Conservation (phyloP, 2,113 vertebrate species). For the Rhinolophus sinicus region DNA sequence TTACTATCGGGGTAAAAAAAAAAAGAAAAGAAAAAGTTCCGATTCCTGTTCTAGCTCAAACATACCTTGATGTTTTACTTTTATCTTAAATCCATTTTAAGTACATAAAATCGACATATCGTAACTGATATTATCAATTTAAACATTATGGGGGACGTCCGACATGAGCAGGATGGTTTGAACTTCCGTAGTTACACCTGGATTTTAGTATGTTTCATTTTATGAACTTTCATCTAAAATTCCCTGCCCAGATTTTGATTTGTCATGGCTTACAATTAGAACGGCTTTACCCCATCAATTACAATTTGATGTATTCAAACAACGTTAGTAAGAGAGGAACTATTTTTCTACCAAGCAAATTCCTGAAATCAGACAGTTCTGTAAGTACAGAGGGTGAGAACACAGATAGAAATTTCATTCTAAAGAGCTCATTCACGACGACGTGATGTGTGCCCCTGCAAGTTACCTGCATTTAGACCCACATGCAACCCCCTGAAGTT, state of each 20-base stretch:
- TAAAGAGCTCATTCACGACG: neutral
- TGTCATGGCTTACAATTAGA: neutral
- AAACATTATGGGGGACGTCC: neutral
- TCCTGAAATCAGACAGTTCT: neutral
- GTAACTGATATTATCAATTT: neutral
- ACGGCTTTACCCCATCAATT: neutral
- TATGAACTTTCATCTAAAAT: neutral
- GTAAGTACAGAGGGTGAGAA: neutral
- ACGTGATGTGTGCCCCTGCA: neutral
- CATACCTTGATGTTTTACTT: neutral
- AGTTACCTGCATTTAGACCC: neutral
- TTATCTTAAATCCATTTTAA: slow-evolving; percentile 23
- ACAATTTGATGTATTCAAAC: neutral
- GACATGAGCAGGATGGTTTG: neutral
- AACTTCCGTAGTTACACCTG: neutral
- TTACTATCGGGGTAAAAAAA: neutral
- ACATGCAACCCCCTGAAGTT: neutral
- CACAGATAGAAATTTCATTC: neutral
- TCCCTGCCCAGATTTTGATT: neutral
- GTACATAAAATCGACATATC: neutral
- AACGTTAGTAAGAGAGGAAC: neutral
- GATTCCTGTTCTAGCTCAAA: neutral
- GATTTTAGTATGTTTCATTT: slow-evolving; percentile 7
- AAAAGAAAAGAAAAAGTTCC: neutral
- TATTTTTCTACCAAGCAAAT: neutral